Conservation (phyloP, 2,113 vertebrate species). For the Xiphophorus maculatus region DNA sequence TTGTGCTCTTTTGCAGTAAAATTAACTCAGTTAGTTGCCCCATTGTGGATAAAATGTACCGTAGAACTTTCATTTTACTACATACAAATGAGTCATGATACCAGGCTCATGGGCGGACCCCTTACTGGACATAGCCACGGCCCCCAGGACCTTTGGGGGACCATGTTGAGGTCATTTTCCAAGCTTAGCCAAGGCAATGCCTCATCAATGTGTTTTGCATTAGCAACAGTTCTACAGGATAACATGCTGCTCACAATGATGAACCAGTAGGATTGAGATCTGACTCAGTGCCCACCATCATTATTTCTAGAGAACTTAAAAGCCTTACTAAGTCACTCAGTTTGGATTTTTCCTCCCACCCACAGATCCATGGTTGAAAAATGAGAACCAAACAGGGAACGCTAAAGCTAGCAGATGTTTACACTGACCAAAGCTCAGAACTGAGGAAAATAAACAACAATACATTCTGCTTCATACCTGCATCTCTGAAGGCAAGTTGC, state of each 20-base stretch:
- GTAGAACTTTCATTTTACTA: not conserved
- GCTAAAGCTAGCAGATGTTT: not conserved
- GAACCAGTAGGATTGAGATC: too few species aligned
- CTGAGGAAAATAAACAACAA: too few species aligned
- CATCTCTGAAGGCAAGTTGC: too few species aligned
- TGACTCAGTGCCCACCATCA: not conserved
- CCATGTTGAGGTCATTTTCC: not conserved
- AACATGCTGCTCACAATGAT: not conserved
- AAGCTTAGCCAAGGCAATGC: not conserved
- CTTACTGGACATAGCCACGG: not conserved
- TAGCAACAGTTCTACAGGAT: not conserved
- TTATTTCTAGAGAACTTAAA: not conserved
- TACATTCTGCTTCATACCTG: too few species aligned
- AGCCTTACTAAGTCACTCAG: too few species aligned
- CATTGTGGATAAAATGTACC: not conserved
- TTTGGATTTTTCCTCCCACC: not conserved
- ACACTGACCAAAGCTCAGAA: not conserved
- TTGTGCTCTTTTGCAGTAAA: too few species aligned
- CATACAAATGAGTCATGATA: not conserved
- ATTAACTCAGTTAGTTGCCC: too few species aligned
- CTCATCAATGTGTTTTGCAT: not conserved
- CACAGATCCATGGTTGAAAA: not conserved
- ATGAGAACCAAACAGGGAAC: not conserved
- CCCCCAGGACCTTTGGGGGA: too few species aligned
- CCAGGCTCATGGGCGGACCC: not conserved